Evolutionary conservation across 2,113 vertebrate species (phyloP).

Genomic region (Desmodus rotundus): DNA sequence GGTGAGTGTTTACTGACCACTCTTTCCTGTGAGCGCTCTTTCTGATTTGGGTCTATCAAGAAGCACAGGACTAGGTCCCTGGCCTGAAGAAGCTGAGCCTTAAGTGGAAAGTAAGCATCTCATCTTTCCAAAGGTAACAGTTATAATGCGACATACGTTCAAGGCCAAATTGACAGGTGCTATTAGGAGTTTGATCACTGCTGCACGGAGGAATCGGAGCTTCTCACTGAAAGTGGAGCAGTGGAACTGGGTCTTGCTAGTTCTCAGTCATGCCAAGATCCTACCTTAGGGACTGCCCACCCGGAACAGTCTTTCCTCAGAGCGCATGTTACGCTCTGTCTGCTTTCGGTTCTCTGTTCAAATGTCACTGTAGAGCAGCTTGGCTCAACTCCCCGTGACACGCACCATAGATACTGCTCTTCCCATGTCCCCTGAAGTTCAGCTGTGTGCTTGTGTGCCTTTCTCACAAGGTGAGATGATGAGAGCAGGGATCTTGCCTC

Average conservation of each 20-base stretch:
- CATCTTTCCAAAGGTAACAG: neutral
- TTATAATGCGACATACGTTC: neutral
- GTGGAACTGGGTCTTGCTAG: neutral
- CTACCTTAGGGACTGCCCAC: neutral
- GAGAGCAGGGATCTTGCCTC: neutral
- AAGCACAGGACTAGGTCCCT: neutral
- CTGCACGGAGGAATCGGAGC: neutral
- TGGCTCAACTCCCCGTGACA: neutral
- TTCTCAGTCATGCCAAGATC: neutral
- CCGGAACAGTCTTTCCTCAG: neutral
- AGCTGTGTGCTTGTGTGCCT: neutral
- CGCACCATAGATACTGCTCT: neutral
- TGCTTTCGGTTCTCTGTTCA: neutral
- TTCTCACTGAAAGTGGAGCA: neutral
- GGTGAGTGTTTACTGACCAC: neutral
- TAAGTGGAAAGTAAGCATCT: neutral
- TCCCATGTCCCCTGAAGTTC: neutral
- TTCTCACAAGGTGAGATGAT: neutral
- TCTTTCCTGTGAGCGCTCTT: neutral
- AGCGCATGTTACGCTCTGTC: neutral
- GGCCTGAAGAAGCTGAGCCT: neutral
- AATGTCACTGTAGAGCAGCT: neutral
- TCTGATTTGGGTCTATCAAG: neutral
- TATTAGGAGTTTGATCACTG: neutral
- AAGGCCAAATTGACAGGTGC: neutral